Conservation (phyloP, 2,888 invertebrate genomes). For the Sphaerophoria taeniata region DNA sequence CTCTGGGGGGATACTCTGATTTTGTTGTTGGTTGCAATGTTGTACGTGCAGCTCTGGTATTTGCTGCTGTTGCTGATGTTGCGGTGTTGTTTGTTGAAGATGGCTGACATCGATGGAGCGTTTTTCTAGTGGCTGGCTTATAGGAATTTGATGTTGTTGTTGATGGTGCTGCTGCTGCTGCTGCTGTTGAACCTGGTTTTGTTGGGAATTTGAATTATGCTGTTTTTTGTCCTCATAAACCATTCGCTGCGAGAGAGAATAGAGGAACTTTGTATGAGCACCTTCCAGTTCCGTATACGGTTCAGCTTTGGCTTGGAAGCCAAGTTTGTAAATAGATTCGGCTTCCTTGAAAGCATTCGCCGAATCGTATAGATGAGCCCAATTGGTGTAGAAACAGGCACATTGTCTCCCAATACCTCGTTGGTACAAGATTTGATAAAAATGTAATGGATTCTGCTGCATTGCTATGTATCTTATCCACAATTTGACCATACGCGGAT, state of each 20-base stretch:
- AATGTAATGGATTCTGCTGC: slow-evolving; percentile 89
- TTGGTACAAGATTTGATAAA: slow-evolving; percentile 92
- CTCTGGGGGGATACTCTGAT: slow-evolving; percentile 75
- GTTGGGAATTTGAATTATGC: slow-evolving; percentile 77
- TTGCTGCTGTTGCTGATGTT: background rate
- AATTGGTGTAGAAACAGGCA: slow-evolving; percentile 93
- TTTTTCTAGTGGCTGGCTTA: slow-evolving; percentile 48
- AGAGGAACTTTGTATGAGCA: slow-evolving; percentile 90
- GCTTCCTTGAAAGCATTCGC: slow-evolving; percentile 92
- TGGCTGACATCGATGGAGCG: slow-evolving; percentile 27
- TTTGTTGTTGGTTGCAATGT: slow-evolving; percentile 69
- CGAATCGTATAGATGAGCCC: slow-evolving; percentile 94
- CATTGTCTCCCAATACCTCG: slow-evolving; percentile 92
- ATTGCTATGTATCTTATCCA: slow-evolving; percentile 96
- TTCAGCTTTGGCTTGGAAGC: slow-evolving; percentile 90
- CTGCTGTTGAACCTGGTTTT: slow-evolving; percentile 86
- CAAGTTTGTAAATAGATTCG: slow-evolving; percentile 91
- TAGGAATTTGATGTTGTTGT: slow-evolving; percentile 88
- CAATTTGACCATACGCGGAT: slow-evolving; percentile 92
- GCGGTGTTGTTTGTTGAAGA: background rate
- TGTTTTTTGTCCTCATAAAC: slow-evolving; percentile 86
- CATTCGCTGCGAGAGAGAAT: slow-evolving; percentile 87
- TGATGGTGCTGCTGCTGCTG: slow-evolving; percentile 82
- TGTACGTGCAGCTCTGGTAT: slow-evolving; percentile 39
- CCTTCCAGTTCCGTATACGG: slow-evolving; percentile 90